Base-by-base conservation (phyloP, 2,888 invertebrate species). In the Rhyacophila evoluta region DNA sequence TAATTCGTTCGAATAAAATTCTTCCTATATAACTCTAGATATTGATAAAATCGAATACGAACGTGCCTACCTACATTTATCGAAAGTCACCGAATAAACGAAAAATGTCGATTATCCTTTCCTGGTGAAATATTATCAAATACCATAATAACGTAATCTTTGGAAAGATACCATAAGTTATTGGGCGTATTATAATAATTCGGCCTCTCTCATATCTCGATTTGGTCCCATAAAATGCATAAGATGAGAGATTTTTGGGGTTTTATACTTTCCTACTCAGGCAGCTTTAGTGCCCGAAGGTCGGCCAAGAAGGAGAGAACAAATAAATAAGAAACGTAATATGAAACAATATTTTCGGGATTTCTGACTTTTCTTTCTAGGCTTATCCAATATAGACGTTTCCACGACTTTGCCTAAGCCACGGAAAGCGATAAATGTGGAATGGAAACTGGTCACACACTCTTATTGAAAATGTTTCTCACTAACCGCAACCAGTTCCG, bases 311-410 rank as follows among this genome's bases (percentile, higher is more conserved):
- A 28, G 41, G 25, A 29, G 75, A 28, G 72, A 37, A 69, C 37
- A 41, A 78, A 78, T 74, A 74, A 77, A 78, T 78, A 78, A 78
- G 41, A 38, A 15, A 27, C 78, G 69, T 74, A 76, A 76, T 76
- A 76, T 70, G 39, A 67, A 37, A 55, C 39, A 70, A 78, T 70
- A 78, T 74, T 72, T 74, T 38, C 28, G 27, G 36, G 37, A 28
- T 67, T 70, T 38, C 36, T 38, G 74, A 70, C 74, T 74, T 68
- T 55, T 74, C 37, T 74, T 74, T 11, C 69, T 6, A 27, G n/a
- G 28, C 33, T 69, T 69, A 33, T 29, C 69, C 28, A 69, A 69
- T 29, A 69, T 69, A 69, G 28, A 69, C 28, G 29, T 28, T 69
- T 29, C 33, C 29, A 28, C 12, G 33, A 69, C 33, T 28, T 69